Conservation (phyloP, 2,888 invertebrate genomes). For the Himalopsyche japonica region DNA sequence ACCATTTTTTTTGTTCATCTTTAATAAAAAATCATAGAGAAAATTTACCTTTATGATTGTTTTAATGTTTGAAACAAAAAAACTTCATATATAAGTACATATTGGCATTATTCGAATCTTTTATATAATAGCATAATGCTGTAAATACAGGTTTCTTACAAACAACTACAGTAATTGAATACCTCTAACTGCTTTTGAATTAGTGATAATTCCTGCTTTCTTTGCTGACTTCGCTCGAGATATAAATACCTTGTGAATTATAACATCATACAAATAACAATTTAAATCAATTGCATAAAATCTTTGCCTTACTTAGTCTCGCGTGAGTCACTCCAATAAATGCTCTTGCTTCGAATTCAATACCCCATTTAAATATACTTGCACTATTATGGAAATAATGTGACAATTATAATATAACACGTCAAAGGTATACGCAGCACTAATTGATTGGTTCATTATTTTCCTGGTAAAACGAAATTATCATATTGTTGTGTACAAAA, state of each 20-base stretch:
- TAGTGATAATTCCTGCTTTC: neutral
- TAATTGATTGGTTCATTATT: neutral
- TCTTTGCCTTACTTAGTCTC: neutral
- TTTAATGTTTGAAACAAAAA: too few species aligned
- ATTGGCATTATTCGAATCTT: too few species aligned
- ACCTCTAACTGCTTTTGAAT: neutral
- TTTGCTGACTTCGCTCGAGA: neutral
- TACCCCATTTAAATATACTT: constrained; percentile 5
- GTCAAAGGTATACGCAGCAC: neutral
- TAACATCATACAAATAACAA: neutral
- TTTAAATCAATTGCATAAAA: neutral
- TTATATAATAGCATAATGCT: too few species aligned
- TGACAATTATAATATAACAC: neutral
- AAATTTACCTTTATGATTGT: too few species aligned
- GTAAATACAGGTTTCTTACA: neutral
- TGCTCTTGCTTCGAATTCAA: neutral
- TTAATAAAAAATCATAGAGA: too few species aligned
- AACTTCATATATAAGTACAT: too few species aligned
- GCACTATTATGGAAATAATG: neutral
- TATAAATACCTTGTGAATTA: neutral
- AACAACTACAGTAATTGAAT: neutral
- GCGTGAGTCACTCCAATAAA: constrained; percentile 5
- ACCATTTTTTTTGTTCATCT: too few species aligned
- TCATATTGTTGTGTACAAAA: too few species aligned
- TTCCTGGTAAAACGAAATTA: too few species aligned